Conservation (phyloP, 1,140 invertebrate genomes). For the Cherax quadricarinatus region DNA sequence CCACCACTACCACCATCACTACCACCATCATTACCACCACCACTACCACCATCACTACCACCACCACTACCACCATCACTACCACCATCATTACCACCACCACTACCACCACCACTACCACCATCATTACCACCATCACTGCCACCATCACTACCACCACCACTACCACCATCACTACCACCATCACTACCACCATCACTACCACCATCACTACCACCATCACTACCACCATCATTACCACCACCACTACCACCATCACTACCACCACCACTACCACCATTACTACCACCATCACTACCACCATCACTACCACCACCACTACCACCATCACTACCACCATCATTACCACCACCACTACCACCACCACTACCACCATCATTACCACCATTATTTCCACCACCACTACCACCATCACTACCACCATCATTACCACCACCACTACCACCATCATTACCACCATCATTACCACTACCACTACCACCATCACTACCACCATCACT, state of each 20-base stretch:
- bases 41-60: too few species aligned
- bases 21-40: too few species aligned
- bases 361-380: neutral
- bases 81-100: neutral
- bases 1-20: too few species aligned
- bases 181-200: neutral
- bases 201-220: too few species aligned
- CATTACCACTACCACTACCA: neutral
- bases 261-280: neutral
- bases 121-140: neutral
- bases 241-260: too few species aligned
- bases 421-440: neutral
- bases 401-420: too few species aligned
- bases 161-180: neutral
- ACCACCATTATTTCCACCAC: neutral
- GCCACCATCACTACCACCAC: neutral
- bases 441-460: neutral
- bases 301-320: neutral
- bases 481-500: neutral
- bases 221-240: too few species aligned
- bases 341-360: neutral
- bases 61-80: too few species aligned
- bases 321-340: neutral
- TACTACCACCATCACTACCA: neutral
- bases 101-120: neutral